Conservation (phyloP, 2,888 invertebrate species). For the Opisthograptis luteolata region DNA sequence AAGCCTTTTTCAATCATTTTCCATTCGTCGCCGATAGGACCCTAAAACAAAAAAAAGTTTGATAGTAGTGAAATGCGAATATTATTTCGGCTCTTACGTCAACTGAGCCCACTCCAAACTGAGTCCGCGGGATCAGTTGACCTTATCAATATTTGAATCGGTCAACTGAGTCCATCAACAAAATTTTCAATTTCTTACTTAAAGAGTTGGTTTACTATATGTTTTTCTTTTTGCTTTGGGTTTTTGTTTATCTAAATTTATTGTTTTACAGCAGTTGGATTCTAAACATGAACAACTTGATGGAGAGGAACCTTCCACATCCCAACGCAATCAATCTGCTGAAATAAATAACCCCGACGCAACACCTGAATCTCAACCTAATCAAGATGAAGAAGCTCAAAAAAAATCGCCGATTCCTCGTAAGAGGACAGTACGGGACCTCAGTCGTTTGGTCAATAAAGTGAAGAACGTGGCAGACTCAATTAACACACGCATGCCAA, state of each 20-base stretch:
- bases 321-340: conserved; percentile 23
- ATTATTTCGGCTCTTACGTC: neutral
- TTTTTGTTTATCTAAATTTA: conserved; percentile 8
- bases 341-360: conserved; percentile 19
- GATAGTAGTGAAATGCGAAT: conserved; percentile 6
- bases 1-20: no score
- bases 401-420: conserved; percentile 30
- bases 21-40: no score
- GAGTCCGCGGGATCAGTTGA: no score
- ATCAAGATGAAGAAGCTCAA: conserved; percentile 19
- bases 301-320: no score
- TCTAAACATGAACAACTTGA: conserved; percentile 20
- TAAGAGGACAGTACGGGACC: conserved; percentile 29
- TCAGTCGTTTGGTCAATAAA: conserved; percentile 31
- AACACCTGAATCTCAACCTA: conserved; percentile 12
- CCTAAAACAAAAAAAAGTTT: neutral
- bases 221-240: conserved; percentile 16
- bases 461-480: conserved; percentile 26
- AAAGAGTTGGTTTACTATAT: no score
- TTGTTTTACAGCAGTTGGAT: conserved; percentile 23
- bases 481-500: conserved; percentile 20
- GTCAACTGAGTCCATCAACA: no score
- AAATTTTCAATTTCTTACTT: no score
- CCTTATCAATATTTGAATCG: no score
- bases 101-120: no score